A percentile compares a stretch with the other conserved stretches of the same genome.
These are phyloP conservation scores for Neopipo cinnamomea DNA, from an alignment of 2,113 vertebrate species.

Conservation along the genomic window DNA sequence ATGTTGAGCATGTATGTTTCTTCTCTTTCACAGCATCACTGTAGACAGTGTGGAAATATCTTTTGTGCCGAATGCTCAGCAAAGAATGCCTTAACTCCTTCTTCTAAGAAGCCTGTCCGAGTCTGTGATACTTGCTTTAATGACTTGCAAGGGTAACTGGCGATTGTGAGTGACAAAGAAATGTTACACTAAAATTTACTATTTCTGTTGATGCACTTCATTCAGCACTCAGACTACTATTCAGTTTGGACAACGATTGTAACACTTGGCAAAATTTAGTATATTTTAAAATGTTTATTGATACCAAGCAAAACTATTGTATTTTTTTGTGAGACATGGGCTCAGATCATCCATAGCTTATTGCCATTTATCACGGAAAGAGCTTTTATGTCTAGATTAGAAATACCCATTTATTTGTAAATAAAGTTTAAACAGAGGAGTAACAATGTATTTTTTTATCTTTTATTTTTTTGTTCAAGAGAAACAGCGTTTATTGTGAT, in stretches of 20 bases:
- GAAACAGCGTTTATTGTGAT: constrained; percentile 54
- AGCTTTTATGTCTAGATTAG: constrained; percentile 75
- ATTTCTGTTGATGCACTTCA: constrained; percentile 82
- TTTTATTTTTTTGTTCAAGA: constrained; percentile 76
- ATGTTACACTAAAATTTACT: constrained; percentile 65
- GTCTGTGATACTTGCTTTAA: constrained; percentile 94
- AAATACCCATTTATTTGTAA: constrained; percentile 77
- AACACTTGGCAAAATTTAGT: constrained; percentile 73
- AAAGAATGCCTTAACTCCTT: constrained; percentile 92
- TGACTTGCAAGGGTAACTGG: constrained; percentile 89
- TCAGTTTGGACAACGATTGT: constrained; percentile 77
- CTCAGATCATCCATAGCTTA: constrained; percentile 72
- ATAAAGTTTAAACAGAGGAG: constrained; percentile 80
- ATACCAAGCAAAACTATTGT: constrained; percentile 76
- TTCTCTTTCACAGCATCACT: constrained; percentile 87
- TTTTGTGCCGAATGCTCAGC: constrained; percentile 95
- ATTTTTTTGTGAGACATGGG: constrained; percentile 77
- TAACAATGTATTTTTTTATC: constrained; percentile 85
- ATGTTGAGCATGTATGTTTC: background rate
- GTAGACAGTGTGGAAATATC: constrained; percentile 98
- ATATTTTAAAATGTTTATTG: constrained; percentile 77
- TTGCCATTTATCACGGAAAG: constrained; percentile 57
- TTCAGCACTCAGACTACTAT: constrained; percentile 75
- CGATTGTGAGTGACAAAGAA: constrained; percentile 29
- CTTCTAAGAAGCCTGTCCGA: constrained; percentile 96